A percentile compares a stretch with the other conserved stretches of the same genome.
Conservation (phyloP, 2,888 invertebrate species). For the Dione juno region DNA sequence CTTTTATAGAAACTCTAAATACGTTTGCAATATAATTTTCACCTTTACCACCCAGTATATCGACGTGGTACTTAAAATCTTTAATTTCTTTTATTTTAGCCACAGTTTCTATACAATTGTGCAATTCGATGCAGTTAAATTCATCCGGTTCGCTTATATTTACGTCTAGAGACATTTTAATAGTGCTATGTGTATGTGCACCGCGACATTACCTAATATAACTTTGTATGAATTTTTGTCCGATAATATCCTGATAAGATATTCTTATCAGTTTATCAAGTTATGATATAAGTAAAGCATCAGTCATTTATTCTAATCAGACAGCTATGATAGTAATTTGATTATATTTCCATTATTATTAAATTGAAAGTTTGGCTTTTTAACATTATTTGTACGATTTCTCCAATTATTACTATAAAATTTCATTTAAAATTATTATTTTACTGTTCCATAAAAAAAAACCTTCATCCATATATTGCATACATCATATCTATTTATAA, state of each 20-base stretch:
- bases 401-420: too few species aligned
- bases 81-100: slow-evolving; percentile 58
- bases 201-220: slow-evolving; percentile 25
- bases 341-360: neutral
- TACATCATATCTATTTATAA: too few species aligned
- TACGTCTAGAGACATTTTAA: slow-evolving; percentile 75
- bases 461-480: too few species aligned
- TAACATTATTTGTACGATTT: too few species aligned
- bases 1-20: slow-evolving; percentile 66
- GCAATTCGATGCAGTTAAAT: slow-evolving; percentile 69
- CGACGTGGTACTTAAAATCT: slow-evolving; percentile 69
- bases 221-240: slow-evolving; percentile 25
- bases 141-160: slow-evolving; percentile 76
- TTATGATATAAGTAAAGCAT: slow-evolving; percentile 6
- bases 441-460: too few species aligned
- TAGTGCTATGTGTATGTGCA: slow-evolving; percentile 9
- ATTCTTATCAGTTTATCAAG: slow-evolving; percentile 29
- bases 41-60: slow-evolving; percentile 66
- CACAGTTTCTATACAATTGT: slow-evolving; percentile 61
- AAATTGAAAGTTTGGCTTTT: neutral
- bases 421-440: too few species aligned
- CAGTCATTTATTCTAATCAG: neutral
- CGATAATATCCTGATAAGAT: slow-evolving; percentile 38
- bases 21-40: slow-evolving; percentile 71
- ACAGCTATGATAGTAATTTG: neutral